phyloP scores from a whole-genome alignment of 2,888 invertebrate species.

The Latrodectus elegans region DNA sequence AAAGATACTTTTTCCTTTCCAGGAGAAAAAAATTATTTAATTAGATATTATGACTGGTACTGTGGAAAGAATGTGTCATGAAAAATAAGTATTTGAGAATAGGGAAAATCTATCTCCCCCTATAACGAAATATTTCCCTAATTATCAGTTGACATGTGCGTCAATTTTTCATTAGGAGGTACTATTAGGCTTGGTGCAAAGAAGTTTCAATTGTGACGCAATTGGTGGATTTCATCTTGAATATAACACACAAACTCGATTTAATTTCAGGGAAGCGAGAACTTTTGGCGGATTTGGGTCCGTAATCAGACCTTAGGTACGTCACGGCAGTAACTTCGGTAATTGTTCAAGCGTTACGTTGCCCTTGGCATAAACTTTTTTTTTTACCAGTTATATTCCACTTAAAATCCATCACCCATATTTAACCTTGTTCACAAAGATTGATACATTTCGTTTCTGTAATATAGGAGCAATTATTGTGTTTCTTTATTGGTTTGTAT shows the following conservation, averaged over 20 bases:
- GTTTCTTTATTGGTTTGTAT: neutral
- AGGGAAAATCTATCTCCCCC: neutral
- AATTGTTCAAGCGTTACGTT: slow-evolving; percentile 33
- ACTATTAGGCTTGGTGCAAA: neutral
- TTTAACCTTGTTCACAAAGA: slow-evolving; percentile 1
- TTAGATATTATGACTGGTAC: too few relatives aligned
- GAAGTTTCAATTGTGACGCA: neutral
- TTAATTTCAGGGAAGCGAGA: slow-evolving; percentile 22
- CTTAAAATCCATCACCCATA: neutral
- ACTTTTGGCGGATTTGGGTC: neutral
- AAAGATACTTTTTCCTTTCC: too few relatives aligned
- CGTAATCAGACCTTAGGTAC: slow-evolving; percentile 27
- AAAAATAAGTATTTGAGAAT: too few relatives aligned
- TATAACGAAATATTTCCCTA: neutral
- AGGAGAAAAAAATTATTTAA: too few relatives aligned
- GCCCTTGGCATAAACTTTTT: slow-evolving; percentile 38
- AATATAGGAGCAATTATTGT: neutral
- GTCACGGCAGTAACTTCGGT: slow-evolving; percentile 12
- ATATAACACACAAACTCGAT: slow-evolving; percentile 44
- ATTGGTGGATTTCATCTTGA: slow-evolving; percentile 29
- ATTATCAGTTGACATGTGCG: neutral
- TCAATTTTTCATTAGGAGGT: neutral
- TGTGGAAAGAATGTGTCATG: too few relatives aligned
- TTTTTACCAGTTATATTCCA: neutral
- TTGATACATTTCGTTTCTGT: slow-evolving; percentile 5